phyloP scores from a whole-genome alignment of 2,113 vertebrate species.

The Toxostoma redivivum region DNA sequence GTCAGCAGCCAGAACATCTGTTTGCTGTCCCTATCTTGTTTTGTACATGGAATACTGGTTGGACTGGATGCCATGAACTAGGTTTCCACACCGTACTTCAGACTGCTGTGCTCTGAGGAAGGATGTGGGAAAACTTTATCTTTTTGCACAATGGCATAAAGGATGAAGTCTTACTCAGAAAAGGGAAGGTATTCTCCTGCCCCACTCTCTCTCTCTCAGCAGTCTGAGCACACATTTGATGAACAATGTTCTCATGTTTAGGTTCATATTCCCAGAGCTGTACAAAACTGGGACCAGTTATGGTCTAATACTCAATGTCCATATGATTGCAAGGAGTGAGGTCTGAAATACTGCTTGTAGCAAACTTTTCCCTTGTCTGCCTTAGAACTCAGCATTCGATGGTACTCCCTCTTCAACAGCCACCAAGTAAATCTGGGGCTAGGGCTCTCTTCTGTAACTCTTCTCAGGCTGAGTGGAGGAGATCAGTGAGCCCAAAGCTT shows the following conservation, averaged over 20 bases:
- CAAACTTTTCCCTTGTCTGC: background rate
- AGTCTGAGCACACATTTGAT: background rate
- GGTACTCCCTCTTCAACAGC: background rate
- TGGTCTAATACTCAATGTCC: background rate
- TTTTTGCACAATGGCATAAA: background rate
- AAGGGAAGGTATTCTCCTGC: background rate
- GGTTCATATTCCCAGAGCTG: background rate
- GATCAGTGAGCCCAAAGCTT: background rate
- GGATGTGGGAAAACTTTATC: background rate
- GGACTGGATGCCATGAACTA: background rate
- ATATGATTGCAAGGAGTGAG: background rate
- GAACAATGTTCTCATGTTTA: background rate
- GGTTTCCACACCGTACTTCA: background rate
- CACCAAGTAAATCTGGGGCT: background rate
- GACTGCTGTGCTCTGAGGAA: background rate
- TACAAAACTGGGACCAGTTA: background rate
- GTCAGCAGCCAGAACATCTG: background rate
- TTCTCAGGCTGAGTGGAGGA: background rate
- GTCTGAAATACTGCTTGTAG: background rate
- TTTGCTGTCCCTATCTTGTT: background rate
- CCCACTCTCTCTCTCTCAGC: background rate
- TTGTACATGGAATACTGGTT: background rate
- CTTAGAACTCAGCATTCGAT: background rate
- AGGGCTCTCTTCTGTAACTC: background rate
- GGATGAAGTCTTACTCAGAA: background rate